These are phyloP conservation scores for Ganaspis brasiliensis DNA, from an alignment of 2,888 invertebrate genomes.

Conservation along the genomic window DNA sequence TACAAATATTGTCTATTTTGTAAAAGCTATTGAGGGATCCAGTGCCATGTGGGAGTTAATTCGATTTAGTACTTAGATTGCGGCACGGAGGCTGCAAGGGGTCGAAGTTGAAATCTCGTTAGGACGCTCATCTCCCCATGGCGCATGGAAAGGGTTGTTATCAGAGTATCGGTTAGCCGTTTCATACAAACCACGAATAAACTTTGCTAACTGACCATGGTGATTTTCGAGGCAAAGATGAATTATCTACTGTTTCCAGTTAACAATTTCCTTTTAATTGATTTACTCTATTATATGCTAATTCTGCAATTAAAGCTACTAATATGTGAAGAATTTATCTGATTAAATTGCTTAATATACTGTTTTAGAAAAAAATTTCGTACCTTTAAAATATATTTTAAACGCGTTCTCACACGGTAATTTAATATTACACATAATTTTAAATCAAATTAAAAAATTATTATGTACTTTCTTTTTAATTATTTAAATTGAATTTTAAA, in stretches of 20 bases:
- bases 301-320: neutral
- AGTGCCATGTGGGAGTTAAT: constrained; percentile 64
- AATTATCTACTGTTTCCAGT: neutral
- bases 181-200: constrained; percentile 40
- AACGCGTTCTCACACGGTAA: too few species aligned
- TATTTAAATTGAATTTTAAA: too few species aligned
- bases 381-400: too few species aligned
- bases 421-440: too few species aligned
- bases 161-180: constrained; percentile 46
- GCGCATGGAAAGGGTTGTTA: constrained; percentile 66
- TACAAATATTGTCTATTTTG: neutral
- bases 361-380: too few species aligned
- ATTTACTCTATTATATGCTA: neutral
- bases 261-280: neutral
- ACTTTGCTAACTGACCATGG: constrained; percentile 33
- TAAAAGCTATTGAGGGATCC: constrained; percentile 55
- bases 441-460: too few species aligned
- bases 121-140: constrained; percentile 65
- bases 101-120: constrained; percentile 65
- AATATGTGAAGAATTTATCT: too few species aligned
- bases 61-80: constrained; percentile 61
- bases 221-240: constrained; percentile 14
- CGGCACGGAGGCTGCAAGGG: constrained; percentile 50
- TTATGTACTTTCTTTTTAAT: too few species aligned
- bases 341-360: too few species aligned